Percentiles rank a stretch among this genome's conserved stretches.
Evolutionary conservation across 2,113 vertebrate species (phyloP).

Genomic region (Ramphastos sulfuratus): DNA sequence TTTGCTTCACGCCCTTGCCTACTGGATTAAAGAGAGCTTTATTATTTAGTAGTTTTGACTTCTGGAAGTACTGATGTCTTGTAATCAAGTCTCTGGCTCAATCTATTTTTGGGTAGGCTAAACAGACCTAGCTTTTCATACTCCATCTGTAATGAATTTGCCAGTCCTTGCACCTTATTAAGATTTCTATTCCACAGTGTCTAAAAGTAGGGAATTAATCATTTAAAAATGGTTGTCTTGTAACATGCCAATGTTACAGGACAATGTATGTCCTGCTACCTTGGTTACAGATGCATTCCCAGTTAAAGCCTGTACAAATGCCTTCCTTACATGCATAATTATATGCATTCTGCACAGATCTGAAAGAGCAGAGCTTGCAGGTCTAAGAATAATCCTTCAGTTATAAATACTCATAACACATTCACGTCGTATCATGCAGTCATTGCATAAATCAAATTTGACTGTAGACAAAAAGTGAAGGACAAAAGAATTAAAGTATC

Average conservation of each 20-base stretch:
- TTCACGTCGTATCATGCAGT: not conserved
- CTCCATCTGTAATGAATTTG: not conserved
- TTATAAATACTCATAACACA: not conserved
- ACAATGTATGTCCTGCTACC: not conserved
- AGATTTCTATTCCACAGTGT: not conserved
- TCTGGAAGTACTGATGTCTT: not conserved
- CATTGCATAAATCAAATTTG: not conserved
- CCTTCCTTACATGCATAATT: not conserved
- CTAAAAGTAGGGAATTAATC: not conserved
- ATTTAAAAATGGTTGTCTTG: not conserved
- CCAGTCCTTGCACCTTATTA: not conserved
- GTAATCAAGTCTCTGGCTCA: not conserved
- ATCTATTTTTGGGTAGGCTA: not conserved
- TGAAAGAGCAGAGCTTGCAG: not conserved
- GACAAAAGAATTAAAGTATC: not conserved
- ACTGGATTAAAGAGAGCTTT: not conserved
- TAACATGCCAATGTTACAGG: not conserved
- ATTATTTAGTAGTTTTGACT: conserved; percentile 15
- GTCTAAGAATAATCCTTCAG: not conserved
- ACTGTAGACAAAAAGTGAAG: not conserved
- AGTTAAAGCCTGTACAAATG: not conserved
- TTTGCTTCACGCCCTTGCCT: not conserved
- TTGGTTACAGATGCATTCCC: not conserved
- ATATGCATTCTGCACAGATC: not conserved
- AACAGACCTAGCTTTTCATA: not conserved